Conservation (phyloP, 2,888 invertebrate genomes). For the Rhodophaea formosa region DNA sequence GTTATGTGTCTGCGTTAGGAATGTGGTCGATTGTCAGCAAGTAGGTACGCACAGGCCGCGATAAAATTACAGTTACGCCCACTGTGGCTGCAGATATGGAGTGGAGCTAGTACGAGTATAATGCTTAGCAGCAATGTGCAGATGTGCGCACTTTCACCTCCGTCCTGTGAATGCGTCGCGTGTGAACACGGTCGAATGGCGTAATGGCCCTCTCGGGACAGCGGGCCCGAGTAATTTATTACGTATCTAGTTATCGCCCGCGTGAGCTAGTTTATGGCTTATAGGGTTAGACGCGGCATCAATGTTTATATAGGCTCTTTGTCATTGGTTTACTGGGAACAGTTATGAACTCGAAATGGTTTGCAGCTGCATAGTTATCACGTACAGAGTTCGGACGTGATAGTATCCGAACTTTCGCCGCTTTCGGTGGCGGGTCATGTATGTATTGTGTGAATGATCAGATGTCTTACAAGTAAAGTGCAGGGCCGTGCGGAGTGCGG, state of each 20-base stretch:
- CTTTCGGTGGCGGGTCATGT: conserved; percentile 22
- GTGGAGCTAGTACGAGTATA: conserved; percentile 32
- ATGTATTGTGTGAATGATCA: conserved; percentile 15
- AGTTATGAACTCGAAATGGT: not conserved
- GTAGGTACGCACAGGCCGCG: conserved; percentile 30
- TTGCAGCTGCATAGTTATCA: conserved; percentile 21
- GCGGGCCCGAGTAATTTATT: conserved; percentile 19
- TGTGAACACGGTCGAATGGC: conserved; percentile 50
- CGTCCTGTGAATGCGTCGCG: conserved; percentile 52
- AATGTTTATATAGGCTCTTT: conserved; percentile 14
- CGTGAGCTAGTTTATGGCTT: conserved; percentile 19
- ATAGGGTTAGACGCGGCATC: conserved; percentile 19
- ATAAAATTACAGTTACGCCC: conserved; percentile 48
- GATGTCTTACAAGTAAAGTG: conserved; percentile 7
- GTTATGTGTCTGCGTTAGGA: conserved; percentile 20
- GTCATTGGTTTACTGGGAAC: conserved; percentile 1
- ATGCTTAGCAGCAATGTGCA: conserved; percentile 42
- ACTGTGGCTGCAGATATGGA: conserved; percentile 44
- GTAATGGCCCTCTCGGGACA: conserved; percentile 46
- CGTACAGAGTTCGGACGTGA: conserved; percentile 31
- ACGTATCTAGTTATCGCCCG: conserved; percentile 21
- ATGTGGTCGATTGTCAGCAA: conserved; percentile 26
- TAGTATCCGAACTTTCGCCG: conserved; percentile 35
- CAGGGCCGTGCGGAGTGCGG: not conserved
- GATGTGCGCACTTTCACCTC: conserved; percentile 71